A percentile compares a stretch with the other conserved stretches of the same genome.
Evolutionary conservation across 2,113 vertebrate genomes (phyloP).

Genomic region (Equus quagga): DNA sequence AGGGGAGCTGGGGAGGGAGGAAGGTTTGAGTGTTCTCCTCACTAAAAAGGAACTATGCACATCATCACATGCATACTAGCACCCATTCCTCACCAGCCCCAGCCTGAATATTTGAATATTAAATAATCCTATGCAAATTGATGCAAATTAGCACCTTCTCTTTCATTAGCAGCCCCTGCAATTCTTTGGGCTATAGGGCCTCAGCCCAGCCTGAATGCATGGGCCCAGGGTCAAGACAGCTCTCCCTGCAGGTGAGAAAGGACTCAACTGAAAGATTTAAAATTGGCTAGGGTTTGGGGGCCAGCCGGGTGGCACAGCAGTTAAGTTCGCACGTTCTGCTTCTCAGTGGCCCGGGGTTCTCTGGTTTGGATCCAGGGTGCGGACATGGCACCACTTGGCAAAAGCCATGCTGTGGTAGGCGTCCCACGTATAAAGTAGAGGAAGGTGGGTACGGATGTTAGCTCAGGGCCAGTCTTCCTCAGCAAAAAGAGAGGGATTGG

Average conservation of each 20-base stretch:
- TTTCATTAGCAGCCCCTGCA: background rate
- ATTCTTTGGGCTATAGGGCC: background rate
- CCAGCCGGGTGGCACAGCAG: no score
- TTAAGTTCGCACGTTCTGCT: no score
- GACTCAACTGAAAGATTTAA: background rate
- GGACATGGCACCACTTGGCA: no score
- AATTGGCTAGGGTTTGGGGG: no score
- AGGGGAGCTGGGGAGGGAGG: background rate
- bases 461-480: no score
- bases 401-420: no score
- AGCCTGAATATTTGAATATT: slow-evolving; percentile 54
- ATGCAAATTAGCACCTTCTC: slow-evolving; percentile 42
- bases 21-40: background rate
- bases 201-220: background rate
- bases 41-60: slow-evolving; percentile 46
- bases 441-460: no score
- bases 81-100: background rate
- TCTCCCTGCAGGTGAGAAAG: background rate
- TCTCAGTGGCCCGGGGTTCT: no score
- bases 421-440: no score
- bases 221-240: background rate
- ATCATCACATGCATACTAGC: background rate
- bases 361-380: no score
- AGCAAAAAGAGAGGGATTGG: no score
- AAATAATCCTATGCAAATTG: slow-evolving; percentile 43